phyloP scores from a whole-genome alignment of 2,113 vertebrate genomes.

The Mustela lutreola region DNA sequence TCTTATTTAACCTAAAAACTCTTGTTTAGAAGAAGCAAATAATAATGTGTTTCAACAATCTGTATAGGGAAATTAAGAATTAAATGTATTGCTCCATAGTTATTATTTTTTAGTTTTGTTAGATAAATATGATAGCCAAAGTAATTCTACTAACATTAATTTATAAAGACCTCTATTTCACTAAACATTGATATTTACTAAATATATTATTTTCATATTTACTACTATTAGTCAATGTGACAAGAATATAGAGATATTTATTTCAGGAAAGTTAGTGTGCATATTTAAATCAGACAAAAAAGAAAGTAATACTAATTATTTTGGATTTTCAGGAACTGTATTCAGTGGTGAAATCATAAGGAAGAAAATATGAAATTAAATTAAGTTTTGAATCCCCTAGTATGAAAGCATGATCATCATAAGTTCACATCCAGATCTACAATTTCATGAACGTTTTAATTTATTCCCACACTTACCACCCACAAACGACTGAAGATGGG shows the following conservation, averaged over 20 bases:
- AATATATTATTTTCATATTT: background rate
- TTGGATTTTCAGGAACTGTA: background rate
- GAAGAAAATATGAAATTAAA: background rate
- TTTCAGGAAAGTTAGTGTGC: background rate
- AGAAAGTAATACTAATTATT: background rate
- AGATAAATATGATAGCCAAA: background rate
- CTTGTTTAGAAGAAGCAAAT: slow-evolving; percentile 1
- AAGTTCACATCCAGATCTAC: background rate
- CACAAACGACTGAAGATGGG: background rate
- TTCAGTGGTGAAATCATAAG: background rate
- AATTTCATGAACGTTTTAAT: slow-evolving; percentile 20
- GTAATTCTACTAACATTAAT: background rate
- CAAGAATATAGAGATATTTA: background rate
- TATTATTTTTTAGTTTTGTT: background rate
- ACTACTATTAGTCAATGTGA: background rate
- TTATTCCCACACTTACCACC: background rate
- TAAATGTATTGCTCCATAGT: background rate
- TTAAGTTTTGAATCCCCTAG: background rate
- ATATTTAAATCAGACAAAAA: background rate
- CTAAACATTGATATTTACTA: background rate
- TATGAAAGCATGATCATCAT: background rate
- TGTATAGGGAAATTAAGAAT: background rate
- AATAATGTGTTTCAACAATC: background rate
- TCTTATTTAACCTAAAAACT: background rate
- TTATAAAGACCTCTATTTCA: background rate